phyloP scores from a whole-genome alignment of 2,113 vertebrate genomes.

The Stomatorhinus ivindoensis region DNA sequence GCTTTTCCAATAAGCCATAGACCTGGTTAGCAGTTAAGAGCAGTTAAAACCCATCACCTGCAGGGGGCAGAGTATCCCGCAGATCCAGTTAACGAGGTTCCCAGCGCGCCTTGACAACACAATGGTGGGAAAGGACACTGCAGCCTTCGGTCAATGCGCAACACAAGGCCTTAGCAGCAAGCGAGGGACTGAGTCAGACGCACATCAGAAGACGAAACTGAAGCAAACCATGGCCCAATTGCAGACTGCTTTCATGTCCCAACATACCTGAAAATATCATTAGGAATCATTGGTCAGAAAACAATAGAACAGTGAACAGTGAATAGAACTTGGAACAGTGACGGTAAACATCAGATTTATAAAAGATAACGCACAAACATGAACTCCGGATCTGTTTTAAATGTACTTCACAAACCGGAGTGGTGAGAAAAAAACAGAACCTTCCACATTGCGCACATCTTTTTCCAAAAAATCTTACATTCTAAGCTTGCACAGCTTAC shows the following conservation, averaged over 20 bases:
- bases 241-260: neutral
- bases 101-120: neutral
- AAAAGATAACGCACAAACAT: neutral
- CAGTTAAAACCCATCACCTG: neutral
- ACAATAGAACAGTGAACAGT: neutral
- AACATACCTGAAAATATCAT: neutral
- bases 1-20: neutral
- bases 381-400: neutral
- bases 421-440: neutral
- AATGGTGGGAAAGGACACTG: neutral
- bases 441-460: neutral
- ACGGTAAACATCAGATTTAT: neutral
- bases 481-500: neutral
- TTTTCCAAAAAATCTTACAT: neutral
- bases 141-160: neutral
- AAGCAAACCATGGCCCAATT: neutral
- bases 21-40: neutral
- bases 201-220: neutral
- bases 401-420: neutral
- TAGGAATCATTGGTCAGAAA: neutral
- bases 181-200: constrained; percentile 5
- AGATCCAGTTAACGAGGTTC: neutral
- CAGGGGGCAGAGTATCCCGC: neutral
- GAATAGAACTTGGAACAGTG: neutral
- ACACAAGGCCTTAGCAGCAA: neutral